phyloP scores from a whole-genome alignment of 2,797 vertebrate species.

The Aythya fuligula region DNA sequence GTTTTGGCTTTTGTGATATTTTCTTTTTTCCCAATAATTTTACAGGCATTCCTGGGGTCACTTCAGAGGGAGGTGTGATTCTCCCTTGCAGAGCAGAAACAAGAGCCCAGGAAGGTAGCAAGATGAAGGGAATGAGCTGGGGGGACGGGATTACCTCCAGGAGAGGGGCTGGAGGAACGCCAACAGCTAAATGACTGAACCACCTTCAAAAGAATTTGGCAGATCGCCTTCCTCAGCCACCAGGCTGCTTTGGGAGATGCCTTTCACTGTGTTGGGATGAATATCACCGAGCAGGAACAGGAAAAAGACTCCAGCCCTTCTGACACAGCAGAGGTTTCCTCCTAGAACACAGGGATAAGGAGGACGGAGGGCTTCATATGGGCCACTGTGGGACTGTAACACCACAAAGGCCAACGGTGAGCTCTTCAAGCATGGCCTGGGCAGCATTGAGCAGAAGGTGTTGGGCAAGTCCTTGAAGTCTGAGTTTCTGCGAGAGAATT shows the following conservation, averaged over 20 bases:
- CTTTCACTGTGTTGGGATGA: neutral
- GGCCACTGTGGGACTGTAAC: neutral
- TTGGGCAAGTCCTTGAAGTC: neutral
- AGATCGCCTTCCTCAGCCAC: fast-evolving
- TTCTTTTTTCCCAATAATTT: neutral
- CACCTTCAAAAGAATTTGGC: neutral
- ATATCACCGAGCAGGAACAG: neutral
- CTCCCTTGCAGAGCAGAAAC: neutral
- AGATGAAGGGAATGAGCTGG: neutral
- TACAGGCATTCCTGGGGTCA: neutral
- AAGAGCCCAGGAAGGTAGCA: neutral
- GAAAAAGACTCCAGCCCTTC: neutral
- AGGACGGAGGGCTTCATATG: neutral
- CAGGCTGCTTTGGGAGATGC: neutral
- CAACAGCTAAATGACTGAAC: neutral
- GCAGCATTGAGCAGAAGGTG: fast-evolving
- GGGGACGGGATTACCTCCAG: neutral
- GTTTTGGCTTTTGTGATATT: neutral
- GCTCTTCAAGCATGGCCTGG: fast-evolving
- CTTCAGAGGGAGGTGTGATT: neutral
- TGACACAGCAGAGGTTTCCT: neutral
- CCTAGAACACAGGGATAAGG: neutral
- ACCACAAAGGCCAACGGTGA: fast-evolving
- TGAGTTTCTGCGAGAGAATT: neutral
- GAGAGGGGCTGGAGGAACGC: neutral